A percentile compares a stretch with the other conserved stretches of the same genome.
These are phyloP conservation scores for Brachypteracias leptosomus DNA, from an alignment of 2,113 vertebrate species.

Conservation along the genomic window DNA sequence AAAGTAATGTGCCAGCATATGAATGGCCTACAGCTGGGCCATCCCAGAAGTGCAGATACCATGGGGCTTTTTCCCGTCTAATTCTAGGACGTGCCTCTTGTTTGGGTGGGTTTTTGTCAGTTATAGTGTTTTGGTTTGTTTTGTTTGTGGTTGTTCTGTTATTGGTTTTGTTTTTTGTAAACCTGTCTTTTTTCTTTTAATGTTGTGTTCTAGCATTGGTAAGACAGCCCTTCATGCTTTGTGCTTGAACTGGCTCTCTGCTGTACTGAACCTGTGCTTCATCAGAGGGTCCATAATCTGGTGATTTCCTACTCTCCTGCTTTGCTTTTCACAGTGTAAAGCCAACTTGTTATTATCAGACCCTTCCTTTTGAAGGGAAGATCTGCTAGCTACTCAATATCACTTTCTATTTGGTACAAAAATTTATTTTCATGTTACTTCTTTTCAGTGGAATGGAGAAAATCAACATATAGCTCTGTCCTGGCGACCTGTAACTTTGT, in stretches of 20 bases:
- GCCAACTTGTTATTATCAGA: neutral
- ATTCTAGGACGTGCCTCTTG: neutral
- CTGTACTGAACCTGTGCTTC: neutral
- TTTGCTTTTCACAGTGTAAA: neutral
- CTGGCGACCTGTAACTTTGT: neutral
- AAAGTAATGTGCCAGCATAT: neutral
- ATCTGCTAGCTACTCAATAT: neutral
- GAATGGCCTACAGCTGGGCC: neutral
- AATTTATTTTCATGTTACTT: neutral
- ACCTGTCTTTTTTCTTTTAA: neutral
- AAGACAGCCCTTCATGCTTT: neutral
- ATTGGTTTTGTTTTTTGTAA: neutral
- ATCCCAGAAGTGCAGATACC: neutral
- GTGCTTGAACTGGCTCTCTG: neutral
- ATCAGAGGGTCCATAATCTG: neutral
- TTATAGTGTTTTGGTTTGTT: neutral
- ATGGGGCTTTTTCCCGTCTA: neutral
- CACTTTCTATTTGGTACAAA: neutral
- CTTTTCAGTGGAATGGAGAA: neutral
- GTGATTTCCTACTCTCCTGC: neutral
- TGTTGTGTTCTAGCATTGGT: neutral
- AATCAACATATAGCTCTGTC: neutral
- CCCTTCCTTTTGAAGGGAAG: neutral
- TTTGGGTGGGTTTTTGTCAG: neutral
- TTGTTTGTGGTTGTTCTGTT: neutral